Base-by-base conservation (phyloP, 2,888 invertebrate genomes). In the Phorcus lineatus region DNA sequence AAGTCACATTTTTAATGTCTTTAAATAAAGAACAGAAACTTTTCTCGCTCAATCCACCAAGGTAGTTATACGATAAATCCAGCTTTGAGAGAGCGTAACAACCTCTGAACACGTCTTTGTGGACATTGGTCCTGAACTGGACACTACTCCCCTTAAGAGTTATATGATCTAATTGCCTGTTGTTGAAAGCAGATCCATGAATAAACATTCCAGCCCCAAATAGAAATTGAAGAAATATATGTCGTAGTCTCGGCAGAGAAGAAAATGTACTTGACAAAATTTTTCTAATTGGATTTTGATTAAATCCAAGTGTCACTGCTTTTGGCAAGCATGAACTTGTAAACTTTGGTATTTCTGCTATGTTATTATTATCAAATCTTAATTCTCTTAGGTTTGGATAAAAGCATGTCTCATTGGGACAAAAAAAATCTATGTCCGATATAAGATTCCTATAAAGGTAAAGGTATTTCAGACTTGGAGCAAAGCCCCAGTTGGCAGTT, bases 101-200 rank as follows among this genome's bases (percentile, higher is more conserved):
- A 17, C 57, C 77, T 54, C 36, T 17, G 40, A 77, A 77, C 0
- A 36, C 53, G 17, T 28, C 36, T 55, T 53, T n/a, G 19, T 77
- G 0, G 17, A 77, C 22, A 36, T 19, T 28, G 13, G n/a, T 19
- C 11, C 2, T 1, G 28, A 36, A 3, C 16, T 62, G n/a, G 9
- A 77, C n/a, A 3, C 6, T 1, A 55, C 31, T 77, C 1, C 36
- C 55, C 13, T 36, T 19, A 28, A 77, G 16, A 7, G 4, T 17
- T 16, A 77, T 6, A 13, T 7, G 19, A 11, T 0, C 0, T 2
- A 77, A 7, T 1, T 77, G 54, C 1, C 31, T 57, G 28, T 77
- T 77, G 36, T 77, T 77, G 55, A 77, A 77, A 2, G 77, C 77
- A 36, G 7, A 31, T 31, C 36, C 19, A 22, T 57, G 28, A n/a